phyloP scores from a whole-genome alignment of 2,797 vertebrate genomes.

The Rhinogobio ventralis region DNA sequence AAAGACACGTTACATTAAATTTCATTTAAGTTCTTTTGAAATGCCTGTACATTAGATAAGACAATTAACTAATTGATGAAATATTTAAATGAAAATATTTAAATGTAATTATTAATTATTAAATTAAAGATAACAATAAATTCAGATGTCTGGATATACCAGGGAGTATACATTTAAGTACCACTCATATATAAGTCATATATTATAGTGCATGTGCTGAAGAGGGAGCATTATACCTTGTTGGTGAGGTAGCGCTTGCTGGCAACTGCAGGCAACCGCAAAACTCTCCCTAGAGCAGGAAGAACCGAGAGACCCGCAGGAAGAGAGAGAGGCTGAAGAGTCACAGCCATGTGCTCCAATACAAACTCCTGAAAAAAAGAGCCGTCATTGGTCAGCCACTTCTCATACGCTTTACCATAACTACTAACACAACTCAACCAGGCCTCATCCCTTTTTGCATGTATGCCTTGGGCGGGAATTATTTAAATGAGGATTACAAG shows the following conservation, averaged over 20 bases:
- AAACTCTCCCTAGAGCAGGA: slow-evolving; percentile 83
- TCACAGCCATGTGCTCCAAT: slow-evolving; percentile 68
- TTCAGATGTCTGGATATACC: background rate
- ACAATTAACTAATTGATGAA: background rate
- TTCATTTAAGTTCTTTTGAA: background rate
- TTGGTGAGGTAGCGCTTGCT: slow-evolving; percentile 96
- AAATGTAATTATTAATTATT: background rate
- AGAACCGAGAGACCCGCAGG: slow-evolving; percentile 77
- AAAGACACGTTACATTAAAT: background rate
- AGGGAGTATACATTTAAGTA: background rate
- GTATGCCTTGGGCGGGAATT: no score
- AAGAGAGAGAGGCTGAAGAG: slow-evolving; percentile 75
- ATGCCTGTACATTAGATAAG: background rate
- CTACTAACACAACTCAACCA: no score
- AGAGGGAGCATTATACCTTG: slow-evolving; percentile 79
- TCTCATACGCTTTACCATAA: no score
- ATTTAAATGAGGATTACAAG: no score
- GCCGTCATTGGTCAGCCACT: no score
- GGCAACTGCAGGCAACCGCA: slow-evolving; percentile 88
- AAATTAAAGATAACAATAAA: background rate
- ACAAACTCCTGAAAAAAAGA: slow-evolving; percentile 77
- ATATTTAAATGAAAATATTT: background rate
- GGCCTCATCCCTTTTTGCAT: no score
- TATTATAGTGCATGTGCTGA: background rate
- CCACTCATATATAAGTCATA: background rate